Percentiles rank a stretch among this genome's conserved stretches.
Conservation (phyloP, 2,888 invertebrate species). For the Eustalomyia histrio region DNA sequence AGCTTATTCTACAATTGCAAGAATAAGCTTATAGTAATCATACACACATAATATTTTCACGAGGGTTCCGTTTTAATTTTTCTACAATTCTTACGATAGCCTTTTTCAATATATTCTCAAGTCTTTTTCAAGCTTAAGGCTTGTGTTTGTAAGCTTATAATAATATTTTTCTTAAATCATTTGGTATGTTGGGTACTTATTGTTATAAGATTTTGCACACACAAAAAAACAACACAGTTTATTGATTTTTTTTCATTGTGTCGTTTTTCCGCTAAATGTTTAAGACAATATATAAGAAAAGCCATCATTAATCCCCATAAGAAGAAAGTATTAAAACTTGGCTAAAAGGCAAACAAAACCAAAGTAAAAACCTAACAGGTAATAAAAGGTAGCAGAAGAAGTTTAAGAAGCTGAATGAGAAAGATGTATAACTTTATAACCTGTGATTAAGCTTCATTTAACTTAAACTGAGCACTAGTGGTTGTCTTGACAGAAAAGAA, state of each 20-base stretch:
- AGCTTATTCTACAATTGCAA: no score
- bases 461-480: conserved; percentile 2
- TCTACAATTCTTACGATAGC: no score
- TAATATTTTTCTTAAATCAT: no score
- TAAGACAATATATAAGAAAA: conserved; percentile 22
- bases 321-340: conserved; percentile 36
- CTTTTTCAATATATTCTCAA: no score
- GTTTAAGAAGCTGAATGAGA: conserved; percentile 15
- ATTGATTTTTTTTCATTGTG: conserved; percentile 39
- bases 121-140: no score
- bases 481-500: background rate
- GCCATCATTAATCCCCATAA: conserved; percentile 37
- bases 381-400: background rate
- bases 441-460: conserved; percentile 51
- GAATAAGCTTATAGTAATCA: no score
- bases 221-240: conserved; percentile 9
- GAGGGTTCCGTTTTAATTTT: no score
- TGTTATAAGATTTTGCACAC: background rate
- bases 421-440: conserved; percentile 22
- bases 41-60: no score
- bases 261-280: conserved; percentile 13
- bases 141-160: no score
- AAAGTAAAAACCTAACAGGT: background rate
- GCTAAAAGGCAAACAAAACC: conserved; percentile 8
- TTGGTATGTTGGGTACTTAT: no score